phyloP scores from a whole-genome alignment of 2,797 vertebrate species.

The Sphaeramia orbicularis region DNA sequence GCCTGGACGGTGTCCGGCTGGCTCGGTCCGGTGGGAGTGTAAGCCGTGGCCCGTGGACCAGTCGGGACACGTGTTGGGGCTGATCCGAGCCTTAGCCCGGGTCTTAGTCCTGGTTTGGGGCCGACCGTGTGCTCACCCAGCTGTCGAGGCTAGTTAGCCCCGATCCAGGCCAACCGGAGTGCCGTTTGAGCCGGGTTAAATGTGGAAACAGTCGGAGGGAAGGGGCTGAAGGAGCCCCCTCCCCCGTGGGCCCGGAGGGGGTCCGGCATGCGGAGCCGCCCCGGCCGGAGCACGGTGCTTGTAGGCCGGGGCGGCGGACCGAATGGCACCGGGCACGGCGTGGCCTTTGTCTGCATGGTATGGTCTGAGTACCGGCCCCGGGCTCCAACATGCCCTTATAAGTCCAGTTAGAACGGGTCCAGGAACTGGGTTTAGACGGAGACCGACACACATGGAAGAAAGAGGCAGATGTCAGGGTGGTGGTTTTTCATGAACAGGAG shows the following conservation, averaged over 20 bases:
- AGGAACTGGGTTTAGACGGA: no score
- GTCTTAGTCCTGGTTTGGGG: constrained; percentile 2
- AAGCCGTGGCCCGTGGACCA: not conserved
- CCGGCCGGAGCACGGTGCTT: not conserved
- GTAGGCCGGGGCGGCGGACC: constrained; percentile 31
- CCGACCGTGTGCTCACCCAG: constrained; percentile 23
- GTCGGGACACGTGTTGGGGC: constrained; percentile 66
- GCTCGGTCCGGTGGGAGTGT: accelerated
- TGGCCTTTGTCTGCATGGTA: constrained; percentile 71
- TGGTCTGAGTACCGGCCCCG: not conserved
- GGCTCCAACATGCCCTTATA: not conserved
- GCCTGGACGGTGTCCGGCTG: accelerated
- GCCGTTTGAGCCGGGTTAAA: constrained; percentile 18
- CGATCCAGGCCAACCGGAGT: not conserved
- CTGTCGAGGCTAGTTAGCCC: constrained; percentile 18
- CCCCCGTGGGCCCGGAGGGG: no score
- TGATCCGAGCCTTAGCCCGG: not conserved
- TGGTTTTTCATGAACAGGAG: no score
- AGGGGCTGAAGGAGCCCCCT: no score
- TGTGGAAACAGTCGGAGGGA: not conserved
- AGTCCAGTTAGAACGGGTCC: no score
- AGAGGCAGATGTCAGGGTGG: no score
- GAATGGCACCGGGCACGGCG: constrained; percentile 40
- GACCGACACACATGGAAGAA: no score
- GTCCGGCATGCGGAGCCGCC: not conserved